These are phyloP conservation scores for Pygoscelis adeliae DNA, from an alignment of 2,113 vertebrate genomes.

Conservation along the genomic window DNA sequence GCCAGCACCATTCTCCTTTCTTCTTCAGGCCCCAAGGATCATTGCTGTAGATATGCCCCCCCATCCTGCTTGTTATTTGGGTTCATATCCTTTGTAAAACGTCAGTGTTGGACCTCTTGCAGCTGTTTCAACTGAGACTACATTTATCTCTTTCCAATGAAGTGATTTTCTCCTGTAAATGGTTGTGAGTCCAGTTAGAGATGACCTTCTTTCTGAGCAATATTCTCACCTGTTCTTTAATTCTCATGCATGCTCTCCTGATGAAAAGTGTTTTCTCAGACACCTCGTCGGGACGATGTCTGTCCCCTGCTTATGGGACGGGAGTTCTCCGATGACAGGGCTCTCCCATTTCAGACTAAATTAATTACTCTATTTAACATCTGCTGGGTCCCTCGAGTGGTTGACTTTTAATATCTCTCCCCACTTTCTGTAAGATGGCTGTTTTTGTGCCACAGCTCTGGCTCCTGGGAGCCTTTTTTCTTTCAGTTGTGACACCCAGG, in stretches of 20 bases:
- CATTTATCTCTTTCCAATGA: not conserved
- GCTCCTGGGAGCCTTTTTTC: slow-evolving; percentile 8
- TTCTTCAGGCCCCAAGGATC: not conserved
- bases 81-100: not conserved
- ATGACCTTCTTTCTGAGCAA: not conserved
- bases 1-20: fast-evolving
- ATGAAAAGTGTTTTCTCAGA: not conserved
- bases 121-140: not conserved
- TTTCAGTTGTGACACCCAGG: not conserved
- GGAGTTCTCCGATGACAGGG: not conserved
- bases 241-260: not conserved
- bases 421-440: not conserved
- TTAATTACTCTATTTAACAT: slow-evolving; percentile 26
- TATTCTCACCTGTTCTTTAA: not conserved
- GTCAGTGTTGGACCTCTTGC: not conserved
- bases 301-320: not conserved
- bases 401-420: slow-evolving; percentile 27
- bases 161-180: not conserved
- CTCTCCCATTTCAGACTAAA: slow-evolving; percentile 25
- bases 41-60: not conserved
- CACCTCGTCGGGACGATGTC: not conserved
- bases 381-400: not conserved
- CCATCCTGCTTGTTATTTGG: not conserved
- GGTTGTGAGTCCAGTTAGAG: not conserved
- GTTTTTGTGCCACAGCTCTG: not conserved